These are phyloP conservation scores for Epinotia brunnichana DNA, from an alignment of 2,888 invertebrate species.

Conservation along the genomic window DNA sequence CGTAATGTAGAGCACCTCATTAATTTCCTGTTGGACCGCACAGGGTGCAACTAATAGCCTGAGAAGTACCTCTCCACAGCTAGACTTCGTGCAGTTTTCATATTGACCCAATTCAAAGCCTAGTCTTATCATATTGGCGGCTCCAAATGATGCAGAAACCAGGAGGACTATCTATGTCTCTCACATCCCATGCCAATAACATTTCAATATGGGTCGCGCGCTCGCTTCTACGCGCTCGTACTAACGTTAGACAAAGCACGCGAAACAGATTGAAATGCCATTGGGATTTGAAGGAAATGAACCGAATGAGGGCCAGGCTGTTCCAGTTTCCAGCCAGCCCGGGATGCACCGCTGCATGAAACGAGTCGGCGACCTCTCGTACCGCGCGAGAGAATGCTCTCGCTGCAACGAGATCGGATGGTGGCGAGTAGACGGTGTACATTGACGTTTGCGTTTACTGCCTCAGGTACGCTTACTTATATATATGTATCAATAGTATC, in stretches of 20 bases:
- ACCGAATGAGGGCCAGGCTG: conserved; percentile 4
- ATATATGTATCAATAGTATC: no score
- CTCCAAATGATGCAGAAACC: conserved; percentile 1
- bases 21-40: not conserved
- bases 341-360: conserved; percentile 44
- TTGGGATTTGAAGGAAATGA: not conserved
- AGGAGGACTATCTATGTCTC: not conserved
- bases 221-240: not conserved
- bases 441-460: not conserved
- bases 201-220: not conserved
- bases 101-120: conserved; percentile 8
- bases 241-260: not conserved
- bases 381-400: conserved; percentile 1
- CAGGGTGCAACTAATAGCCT: not conserved
- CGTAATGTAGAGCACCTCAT: not conserved
- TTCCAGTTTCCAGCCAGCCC: conserved; percentile 35
- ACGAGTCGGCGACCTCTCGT: conserved; percentile 64
- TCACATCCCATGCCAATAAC: not conserved
- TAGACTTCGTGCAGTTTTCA: not conserved
- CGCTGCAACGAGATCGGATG: not conserved
- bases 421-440: conserved; percentile 15
- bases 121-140: not conserved
- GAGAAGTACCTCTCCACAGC: not conserved
- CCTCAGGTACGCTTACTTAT: not conserved
- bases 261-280: not conserved